Percentiles rank a stretch among this genome's conserved stretches.
These are phyloP conservation scores for Maconellicoccus hirsutus DNA, from an alignment of 1,140 invertebrate species.

Conservation along the genomic window DNA sequence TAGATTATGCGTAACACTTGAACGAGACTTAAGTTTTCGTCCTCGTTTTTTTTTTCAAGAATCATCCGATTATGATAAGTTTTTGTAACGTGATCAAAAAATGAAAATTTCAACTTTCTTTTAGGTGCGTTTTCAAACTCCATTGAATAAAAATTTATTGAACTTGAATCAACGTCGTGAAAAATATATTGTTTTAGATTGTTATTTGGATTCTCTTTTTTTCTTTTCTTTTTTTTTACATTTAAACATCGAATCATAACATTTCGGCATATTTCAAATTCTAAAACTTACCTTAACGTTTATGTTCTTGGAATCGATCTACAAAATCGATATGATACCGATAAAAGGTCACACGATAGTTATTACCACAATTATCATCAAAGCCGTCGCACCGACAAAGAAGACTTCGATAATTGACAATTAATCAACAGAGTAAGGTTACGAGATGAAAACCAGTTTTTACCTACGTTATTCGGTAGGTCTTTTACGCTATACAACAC, in stretches of 20 bases:
- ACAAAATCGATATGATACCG: slow-evolving; percentile 12
- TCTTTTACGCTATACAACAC: not conserved
- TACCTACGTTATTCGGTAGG: not conserved
- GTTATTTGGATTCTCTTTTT: too few species aligned
- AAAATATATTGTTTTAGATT: too few species aligned
- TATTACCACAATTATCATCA: slow-evolving; percentile 14
- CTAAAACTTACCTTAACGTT: not conserved
- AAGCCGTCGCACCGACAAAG: slow-evolving; percentile 13
- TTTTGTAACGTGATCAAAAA: too few species aligned
- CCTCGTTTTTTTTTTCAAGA: too few species aligned
- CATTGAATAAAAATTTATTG: too few species aligned
- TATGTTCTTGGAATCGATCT: not conserved
- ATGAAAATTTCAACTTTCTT: too few species aligned
- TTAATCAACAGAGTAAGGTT: not conserved
- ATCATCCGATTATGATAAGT: too few species aligned
- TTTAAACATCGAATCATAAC: not conserved
- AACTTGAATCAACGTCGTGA: too few species aligned
- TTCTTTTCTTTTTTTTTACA: too few species aligned
- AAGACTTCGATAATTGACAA: slow-evolving; percentile 14
- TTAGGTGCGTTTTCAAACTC: too few species aligned
- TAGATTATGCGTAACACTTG: too few species aligned
- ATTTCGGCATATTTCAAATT: not conserved
- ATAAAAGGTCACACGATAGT: slow-evolving; percentile 17
- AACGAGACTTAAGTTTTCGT: too few species aligned
- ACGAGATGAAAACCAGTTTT: slow-evolving; percentile 2